Evolutionary conservation across 2,797 vertebrate genomes (phyloP).

Genomic region (Chaetophractus vellerosus): DNA sequence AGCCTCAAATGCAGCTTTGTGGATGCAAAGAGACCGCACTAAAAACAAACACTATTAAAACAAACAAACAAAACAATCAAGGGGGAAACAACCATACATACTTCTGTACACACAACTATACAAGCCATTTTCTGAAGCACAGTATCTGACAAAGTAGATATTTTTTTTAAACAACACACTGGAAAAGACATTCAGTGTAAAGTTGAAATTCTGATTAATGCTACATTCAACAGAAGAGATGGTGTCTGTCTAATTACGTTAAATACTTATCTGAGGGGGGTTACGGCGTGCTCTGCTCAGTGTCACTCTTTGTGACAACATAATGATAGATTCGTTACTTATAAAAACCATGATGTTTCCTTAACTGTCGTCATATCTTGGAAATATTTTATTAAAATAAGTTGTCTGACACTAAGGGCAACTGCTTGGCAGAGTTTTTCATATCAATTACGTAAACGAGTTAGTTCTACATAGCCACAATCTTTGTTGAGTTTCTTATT

Average conservation of each 20-base stretch:
- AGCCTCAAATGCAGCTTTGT: not conserved
- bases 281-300: constrained; percentile 90
- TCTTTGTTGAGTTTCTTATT: constrained; percentile 16
- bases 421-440: constrained; percentile 89
- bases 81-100: not conserved
- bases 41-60: not conserved
- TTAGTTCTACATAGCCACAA: constrained; percentile 32
- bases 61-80: not conserved
- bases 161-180: constrained; percentile 85
- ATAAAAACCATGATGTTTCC: constrained; percentile 90
- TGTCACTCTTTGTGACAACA: constrained; percentile 91
- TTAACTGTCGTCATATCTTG: constrained; percentile 90
- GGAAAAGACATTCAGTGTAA: constrained; percentile 87
- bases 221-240: constrained; percentile 88
- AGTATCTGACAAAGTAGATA: constrained; percentile 82
- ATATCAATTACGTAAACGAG: constrained; percentile 76
- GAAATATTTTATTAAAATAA: constrained; percentile 92
- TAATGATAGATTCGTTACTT: constrained; percentile 91
- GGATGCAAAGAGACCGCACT: not conserved
- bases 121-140: constrained; percentile 78
- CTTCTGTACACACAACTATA: not conserved
- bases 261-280: constrained; percentile 90
- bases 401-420: constrained; percentile 91
- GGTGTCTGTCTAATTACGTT: constrained; percentile 90
- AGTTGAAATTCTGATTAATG: constrained; percentile 90